Percentiles rank a stretch among this genome's conserved stretches.
Conservation (phyloP, 2,888 invertebrate genomes). For the Seira musarum region DNA sequence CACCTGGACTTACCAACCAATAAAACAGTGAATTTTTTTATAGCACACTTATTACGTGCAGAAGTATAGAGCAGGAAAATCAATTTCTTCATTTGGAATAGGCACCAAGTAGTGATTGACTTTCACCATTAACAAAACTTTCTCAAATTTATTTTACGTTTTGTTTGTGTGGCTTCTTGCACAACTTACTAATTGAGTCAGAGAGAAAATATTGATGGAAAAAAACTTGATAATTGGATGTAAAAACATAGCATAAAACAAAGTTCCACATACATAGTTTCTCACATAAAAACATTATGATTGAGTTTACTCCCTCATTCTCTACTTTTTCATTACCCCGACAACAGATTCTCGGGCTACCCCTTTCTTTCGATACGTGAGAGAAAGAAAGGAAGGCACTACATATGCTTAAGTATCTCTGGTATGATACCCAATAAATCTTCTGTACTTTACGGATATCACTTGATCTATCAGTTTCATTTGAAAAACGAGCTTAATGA, state of each 20-base stretch:
- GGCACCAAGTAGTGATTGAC: background rate
- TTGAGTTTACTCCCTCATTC: background rate
- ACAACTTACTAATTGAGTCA: slow-evolving; percentile 33
- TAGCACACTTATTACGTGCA: background rate
- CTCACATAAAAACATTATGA: too few relatives aligned
- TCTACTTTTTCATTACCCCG: background rate
- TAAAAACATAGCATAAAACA: background rate
- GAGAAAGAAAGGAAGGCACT: background rate
- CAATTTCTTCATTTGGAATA: too few relatives aligned
- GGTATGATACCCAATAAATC: too few relatives aligned
- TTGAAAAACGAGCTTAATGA: slow-evolving; percentile 36
- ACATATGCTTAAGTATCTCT: too few relatives aligned
- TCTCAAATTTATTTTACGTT: background rate
- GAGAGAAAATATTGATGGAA: slow-evolving; percentile 1
- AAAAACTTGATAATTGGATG: slow-evolving; percentile 39
- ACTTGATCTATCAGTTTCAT: slow-evolving; percentile 31
- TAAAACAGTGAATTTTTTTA: too few relatives aligned
- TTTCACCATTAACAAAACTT: background rate
- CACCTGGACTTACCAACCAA: too few relatives aligned
- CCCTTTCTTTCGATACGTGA: background rate
- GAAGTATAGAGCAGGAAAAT: background rate
- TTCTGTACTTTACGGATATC: background rate
- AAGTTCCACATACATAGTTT: too few relatives aligned
- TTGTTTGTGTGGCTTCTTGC: slow-evolving; percentile 3
- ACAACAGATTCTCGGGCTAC: too few relatives aligned